Conservation (phyloP, 2,113 vertebrate genomes). For the Lepus europaeus region DNA sequence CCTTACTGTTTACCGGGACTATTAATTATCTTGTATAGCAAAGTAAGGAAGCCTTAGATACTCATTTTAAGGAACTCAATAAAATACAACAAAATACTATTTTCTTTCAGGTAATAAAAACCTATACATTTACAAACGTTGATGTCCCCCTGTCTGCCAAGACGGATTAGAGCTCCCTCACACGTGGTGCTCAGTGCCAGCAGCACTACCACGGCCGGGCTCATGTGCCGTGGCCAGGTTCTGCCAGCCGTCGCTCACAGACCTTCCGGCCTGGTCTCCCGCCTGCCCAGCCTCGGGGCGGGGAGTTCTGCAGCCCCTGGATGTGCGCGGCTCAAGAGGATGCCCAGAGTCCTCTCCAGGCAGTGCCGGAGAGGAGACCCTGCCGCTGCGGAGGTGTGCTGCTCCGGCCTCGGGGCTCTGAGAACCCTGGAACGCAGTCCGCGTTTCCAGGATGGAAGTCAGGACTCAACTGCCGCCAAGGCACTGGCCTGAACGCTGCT, state of each 20-base stretch:
- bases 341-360: not conserved
- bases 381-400: not conserved
- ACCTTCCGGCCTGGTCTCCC: not conserved
- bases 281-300: not conserved
- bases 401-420: not conserved
- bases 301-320: not conserved
- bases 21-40: not conserved
- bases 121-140: not conserved
- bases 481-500: not conserved
- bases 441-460: not conserved
- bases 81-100: constrained; percentile 42
- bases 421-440: not conserved
- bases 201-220: not conserved
- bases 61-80: constrained; percentile 16
- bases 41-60: not conserved
- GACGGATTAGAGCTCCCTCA: too few species aligned
- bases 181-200: not conserved
- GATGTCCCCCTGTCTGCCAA: not conserved
- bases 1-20: constrained; percentile 30
- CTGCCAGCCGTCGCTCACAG: not conserved
- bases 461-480: not conserved
- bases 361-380: not conserved
- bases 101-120: constrained; percentile 42
- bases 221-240: not conserved
- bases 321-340: not conserved